Percentiles rank a stretch among this genome's conserved stretches.
These are phyloP conservation scores for Scomber japonicus DNA, from an alignment of 2,113 vertebrate species.

Conservation along the genomic window DNA sequence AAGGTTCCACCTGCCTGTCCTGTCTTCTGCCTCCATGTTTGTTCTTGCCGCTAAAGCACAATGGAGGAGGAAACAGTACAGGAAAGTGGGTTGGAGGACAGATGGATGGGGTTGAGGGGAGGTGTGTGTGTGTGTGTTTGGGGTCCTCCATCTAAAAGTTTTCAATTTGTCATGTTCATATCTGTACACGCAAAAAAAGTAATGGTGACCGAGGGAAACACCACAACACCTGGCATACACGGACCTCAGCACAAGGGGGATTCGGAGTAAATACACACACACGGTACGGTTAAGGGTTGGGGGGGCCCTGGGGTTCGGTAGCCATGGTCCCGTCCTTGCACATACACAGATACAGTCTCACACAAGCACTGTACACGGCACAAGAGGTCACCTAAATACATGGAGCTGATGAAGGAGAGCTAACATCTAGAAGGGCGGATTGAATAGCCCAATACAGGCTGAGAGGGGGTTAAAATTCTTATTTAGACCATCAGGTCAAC, in stretches of 20 bases:
- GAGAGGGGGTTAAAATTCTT: slow-evolving; percentile 85
- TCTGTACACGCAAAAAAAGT: slow-evolving; percentile 93
- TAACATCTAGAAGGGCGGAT: slow-evolving; percentile 89
- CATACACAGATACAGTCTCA: slow-evolving; percentile 94
- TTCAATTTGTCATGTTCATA: slow-evolving; percentile 86
- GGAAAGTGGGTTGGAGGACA: slow-evolving; percentile 84
- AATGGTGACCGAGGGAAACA: slow-evolving; percentile 94
- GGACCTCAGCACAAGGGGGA: slow-evolving; percentile 90
- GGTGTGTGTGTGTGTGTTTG: not conserved
- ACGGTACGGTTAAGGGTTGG: slow-evolving; percentile 79
- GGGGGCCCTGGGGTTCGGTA: slow-evolving; percentile 59
- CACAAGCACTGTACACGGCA: slow-evolving; percentile 98
- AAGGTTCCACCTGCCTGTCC: slow-evolving; percentile 48
- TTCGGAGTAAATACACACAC: slow-evolving; percentile 91
- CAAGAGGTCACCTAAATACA: slow-evolving; percentile 94
- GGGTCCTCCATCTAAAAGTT: slow-evolving; percentile 80
- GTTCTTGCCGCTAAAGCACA: slow-evolving; percentile 30
- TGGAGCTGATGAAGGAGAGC: slow-evolving; percentile 91
- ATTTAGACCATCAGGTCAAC: slow-evolving; percentile 67
- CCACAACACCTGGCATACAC: slow-evolving; percentile 98
- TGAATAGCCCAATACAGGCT: slow-evolving; percentile 89
- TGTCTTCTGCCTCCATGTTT: slow-evolving; percentile 50
- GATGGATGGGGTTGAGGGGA: slow-evolving; percentile 73
- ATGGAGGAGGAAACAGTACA: slow-evolving; percentile 50
- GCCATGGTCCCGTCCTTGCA: slow-evolving; percentile 85